Evolutionary conservation across 2,113 vertebrate genomes (phyloP).

Genomic region (Archilochus colubris): DNA sequence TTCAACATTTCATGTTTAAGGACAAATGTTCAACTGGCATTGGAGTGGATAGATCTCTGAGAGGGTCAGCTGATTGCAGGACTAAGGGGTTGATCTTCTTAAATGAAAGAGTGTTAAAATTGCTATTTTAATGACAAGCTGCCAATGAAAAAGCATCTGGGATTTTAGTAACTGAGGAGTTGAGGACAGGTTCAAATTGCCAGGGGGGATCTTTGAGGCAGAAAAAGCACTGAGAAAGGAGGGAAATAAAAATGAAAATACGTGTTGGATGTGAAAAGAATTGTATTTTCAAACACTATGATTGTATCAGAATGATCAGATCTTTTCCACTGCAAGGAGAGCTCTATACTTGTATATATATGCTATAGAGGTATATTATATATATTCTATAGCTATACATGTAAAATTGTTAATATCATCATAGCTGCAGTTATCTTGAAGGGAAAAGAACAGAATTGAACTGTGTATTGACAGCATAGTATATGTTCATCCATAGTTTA

Average conservation of each 20-base stretch:
- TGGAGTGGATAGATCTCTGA: slow-evolving; percentile 19
- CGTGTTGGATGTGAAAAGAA: neutral
- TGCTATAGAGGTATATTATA: neutral
- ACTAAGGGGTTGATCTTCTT: slow-evolving; percentile 40
- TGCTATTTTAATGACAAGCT: slow-evolving; percentile 58
- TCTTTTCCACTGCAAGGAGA: neutral
- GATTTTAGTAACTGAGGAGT: slow-evolving; percentile 51
- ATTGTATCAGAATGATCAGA: neutral
- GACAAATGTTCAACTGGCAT: neutral
- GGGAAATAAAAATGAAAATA: slow-evolving; percentile 15
- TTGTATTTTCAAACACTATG: neutral
- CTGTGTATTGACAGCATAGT: neutral
- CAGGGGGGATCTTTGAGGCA: slow-evolving; percentile 40
- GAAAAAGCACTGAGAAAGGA: slow-evolving; percentile 21
- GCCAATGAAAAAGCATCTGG: slow-evolving; percentile 48
- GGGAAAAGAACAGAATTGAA: neutral
- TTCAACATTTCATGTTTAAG: slow-evolving; percentile 17
- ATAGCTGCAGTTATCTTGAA: neutral
- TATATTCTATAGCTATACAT: neutral
- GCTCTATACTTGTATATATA: neutral
- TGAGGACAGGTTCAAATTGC: slow-evolving; percentile 60
- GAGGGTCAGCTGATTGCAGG: slow-evolving; percentile 44
- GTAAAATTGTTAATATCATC: neutral
- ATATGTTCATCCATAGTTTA: neutral
- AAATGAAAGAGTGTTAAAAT: slow-evolving; percentile 52